Evolutionary conservation across 1,140 invertebrate species (phyloP).

Genomic region (Drosophila tristis): DNA sequence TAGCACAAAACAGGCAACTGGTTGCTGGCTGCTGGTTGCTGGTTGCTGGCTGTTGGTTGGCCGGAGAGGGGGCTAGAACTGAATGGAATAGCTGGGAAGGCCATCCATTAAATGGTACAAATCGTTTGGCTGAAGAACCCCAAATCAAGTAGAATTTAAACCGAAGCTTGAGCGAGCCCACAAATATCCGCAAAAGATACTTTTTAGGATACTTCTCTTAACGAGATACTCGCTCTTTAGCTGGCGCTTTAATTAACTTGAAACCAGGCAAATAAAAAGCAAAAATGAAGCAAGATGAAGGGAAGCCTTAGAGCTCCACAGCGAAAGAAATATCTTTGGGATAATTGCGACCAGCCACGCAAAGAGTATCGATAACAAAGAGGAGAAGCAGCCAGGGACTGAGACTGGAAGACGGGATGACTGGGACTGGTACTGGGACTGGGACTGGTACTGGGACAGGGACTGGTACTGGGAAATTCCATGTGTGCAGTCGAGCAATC

Average conservation of each 20-base stretch:
- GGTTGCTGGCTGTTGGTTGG: neutral
- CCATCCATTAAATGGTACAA: slow-evolving; percentile 22
- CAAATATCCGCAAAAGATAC: neutral
- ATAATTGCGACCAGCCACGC: slow-evolving; percentile 44
- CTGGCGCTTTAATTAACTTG: slow-evolving; percentile 24
- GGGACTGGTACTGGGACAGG: too few species aligned
- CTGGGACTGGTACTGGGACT: too few species aligned
- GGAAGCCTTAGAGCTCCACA: neutral
- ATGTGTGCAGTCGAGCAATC: slow-evolving; percentile 60
- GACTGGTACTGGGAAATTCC: slow-evolving; percentile 28
- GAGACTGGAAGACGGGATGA: too few species aligned
- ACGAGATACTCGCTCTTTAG: slow-evolving; percentile 13
- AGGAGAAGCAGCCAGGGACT: neutral
- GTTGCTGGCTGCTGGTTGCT: slow-evolving; percentile 2
- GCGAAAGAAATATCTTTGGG: slow-evolving; percentile 7
- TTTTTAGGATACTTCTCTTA: neutral
- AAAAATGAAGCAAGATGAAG: slow-evolving; percentile 18
- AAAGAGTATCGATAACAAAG: slow-evolving; percentile 55
- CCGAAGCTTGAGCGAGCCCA: neutral
- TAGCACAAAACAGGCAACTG: slow-evolving; percentile 46
- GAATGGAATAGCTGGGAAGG: slow-evolving; percentile 13
- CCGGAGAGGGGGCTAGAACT: neutral
- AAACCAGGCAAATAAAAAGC: slow-evolving; percentile 9
- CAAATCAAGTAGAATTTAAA: neutral
- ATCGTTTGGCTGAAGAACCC: neutral